phyloP scores from a whole-genome alignment of 2,113 vertebrate genomes.

The Holacanthus passer region DNA sequence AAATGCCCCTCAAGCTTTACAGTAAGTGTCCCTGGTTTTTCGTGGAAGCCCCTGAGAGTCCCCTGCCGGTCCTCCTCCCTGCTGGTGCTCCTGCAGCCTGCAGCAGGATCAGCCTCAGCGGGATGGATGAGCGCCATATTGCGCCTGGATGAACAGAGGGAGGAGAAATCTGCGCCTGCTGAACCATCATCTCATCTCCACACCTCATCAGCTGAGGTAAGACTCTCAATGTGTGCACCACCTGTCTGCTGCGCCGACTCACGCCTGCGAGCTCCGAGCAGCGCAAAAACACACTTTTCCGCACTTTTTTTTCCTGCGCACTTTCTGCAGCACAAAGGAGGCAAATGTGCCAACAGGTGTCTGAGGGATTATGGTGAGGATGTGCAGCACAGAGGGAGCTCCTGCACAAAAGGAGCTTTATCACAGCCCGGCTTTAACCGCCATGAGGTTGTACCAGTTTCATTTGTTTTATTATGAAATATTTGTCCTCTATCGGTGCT shows the following conservation, averaged over 20 bases:
- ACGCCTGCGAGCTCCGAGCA: neutral
- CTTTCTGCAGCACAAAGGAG: constrained; percentile 55
- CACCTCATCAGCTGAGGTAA: constrained; percentile 66
- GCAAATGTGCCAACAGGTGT: constrained; percentile 83
- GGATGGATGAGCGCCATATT: constrained; percentile 79
- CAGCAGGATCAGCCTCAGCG: neutral
- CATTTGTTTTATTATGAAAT: neutral
- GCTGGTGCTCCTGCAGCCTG: neutral
- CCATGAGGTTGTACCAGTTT: neutral
- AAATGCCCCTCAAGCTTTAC: neutral
- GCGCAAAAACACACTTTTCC: constrained; percentile 10
- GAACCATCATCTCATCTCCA: constrained; percentile 14
- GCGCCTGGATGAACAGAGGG: constrained; percentile 62
- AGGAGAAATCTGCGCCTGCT: constrained; percentile 48
- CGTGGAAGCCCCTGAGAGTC: neutral
- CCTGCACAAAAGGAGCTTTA: neutral
- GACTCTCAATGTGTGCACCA: neutral
- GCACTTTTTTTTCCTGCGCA: constrained; percentile 53
- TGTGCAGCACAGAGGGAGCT: constrained; percentile 16
- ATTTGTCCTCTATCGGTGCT: neutral
- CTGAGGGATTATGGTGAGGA: constrained; percentile 70
- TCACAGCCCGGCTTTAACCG: neutral
- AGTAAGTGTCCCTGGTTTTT: neutral
- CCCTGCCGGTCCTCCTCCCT: neutral
- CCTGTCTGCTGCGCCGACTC: neutral